Evolutionary conservation across 2,113 vertebrate species (phyloP), one percentile per base, ranked within the genome.

Genomic region (Ceyx melanurus): DNA sequence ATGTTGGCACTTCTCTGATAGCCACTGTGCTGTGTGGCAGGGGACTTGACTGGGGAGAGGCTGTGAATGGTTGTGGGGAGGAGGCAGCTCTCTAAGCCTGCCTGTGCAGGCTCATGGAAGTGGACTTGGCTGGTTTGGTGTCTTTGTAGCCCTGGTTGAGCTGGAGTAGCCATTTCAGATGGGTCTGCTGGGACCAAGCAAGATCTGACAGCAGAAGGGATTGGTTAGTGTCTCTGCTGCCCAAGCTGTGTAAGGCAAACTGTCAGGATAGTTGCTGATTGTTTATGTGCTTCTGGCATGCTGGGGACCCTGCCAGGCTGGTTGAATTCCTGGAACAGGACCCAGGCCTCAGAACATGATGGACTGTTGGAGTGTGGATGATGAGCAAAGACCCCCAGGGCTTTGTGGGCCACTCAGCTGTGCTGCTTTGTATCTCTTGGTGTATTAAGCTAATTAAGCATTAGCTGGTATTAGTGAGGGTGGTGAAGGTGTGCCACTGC

Each of bases 21-120:
- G 25, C 51, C 60, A 19, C 35, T 40, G 22, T n/a, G 48, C 71
- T 61, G 31, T 0, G 0, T 25, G 46, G 16, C 35, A 3, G 1
- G 61, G 71, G 15, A 1, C 19, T 31, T 60, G 66, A 9, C 25
- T 75, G 71, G 65, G n/a, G 29, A 43, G 6, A 26, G 37, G 42
- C 10, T 54, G 29, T 4, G 2, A 15, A 0, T 23, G 54, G 25
- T 58, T 33, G 5, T 2, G 3, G 28, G 15, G 6, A 64, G 37
- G 43, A 75, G 60, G 26, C 61, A 79, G 42, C 23, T 56, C 4
- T 12, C 22, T 48, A 35, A 13, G 16, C 43, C 31, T 50, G 60
- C 43, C 35, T 43, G 22, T 23, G 2, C 10, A 43, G 48, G 46
- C 33, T 18, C 9, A 1, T 9, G 40, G 43, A 21, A 28, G 18